Evolutionary conservation across 2,888 invertebrate genomes (phyloP), one percentile per base, ranked within the genome.

Genomic region (Heliconius hortense): DNA sequence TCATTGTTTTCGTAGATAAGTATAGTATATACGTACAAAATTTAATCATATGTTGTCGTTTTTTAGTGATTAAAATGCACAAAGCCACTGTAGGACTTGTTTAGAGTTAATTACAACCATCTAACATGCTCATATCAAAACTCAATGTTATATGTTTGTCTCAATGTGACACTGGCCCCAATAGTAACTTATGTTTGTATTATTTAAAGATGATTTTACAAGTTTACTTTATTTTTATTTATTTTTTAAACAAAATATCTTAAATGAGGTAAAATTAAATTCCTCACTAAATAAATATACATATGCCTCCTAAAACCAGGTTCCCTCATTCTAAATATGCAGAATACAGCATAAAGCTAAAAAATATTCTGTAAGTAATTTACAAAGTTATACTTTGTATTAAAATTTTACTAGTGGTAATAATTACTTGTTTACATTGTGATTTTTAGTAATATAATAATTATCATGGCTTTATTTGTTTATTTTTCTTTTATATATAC

Each of bases 1-100:
- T 89, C 89, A 84, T 80, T 92, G 89, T 91, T 91, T 89, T 90
- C 85, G 82, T 88, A 89, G 88, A 85, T 89, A 87, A 74, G 67
- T 77, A 62, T 78, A 78, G 84, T 82, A 86, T 78, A 82, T 82
- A 82, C 85, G 81, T 79, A 76, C 79, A 80, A 82, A 84, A 81
- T 81, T 81, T 80, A 79, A 82, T 78, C 80, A 80, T 82, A 82
- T 76, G 78, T 81, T 79, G 79, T 81, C 48, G 75, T 81, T 82
- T 81, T 76, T 76, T 76, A 80, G 77, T 74, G 79, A 80, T 80
- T 78, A 73, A 81, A 78, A 78, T 77, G 77, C 74, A 77, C 79
- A 76, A 76, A 76, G 73, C 75, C 68, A 69, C 76, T 78, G 72
- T 76, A 74, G 74, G 76, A 76, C 69, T 76, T 64, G 73, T 78